phyloP scores from a whole-genome alignment of 2,888 invertebrate genomes.

The Metellina segmentata region DNA sequence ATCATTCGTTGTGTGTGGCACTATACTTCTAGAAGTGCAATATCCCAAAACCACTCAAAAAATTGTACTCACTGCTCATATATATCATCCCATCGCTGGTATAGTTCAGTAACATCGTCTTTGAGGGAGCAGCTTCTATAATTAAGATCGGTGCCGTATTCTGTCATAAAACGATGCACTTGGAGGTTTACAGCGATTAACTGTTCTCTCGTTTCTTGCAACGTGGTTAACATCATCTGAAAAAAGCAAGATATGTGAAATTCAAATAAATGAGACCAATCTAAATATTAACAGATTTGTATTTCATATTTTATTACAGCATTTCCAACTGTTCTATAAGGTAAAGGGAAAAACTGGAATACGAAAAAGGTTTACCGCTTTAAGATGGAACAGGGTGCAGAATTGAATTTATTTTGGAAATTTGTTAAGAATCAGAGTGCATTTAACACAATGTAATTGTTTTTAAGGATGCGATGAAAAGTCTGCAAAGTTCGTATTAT shows the following conservation, averaged over 20 bases:
- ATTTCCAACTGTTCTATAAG: too few species aligned
- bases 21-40: neutral
- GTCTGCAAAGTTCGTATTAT: too few species aligned
- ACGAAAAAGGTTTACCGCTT: too few species aligned
- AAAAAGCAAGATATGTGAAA: neutral
- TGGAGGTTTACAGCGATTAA: conserved; percentile 85
- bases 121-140: conserved; percentile 82
- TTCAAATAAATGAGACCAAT: too few species aligned
- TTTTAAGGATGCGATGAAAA: too few species aligned
- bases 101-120: conserved; percentile 85
- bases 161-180: conserved; percentile 83
- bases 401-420: too few species aligned
- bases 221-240: conserved; percentile 83
- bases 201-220: conserved; percentile 83
- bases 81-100: conserved; percentile 87
- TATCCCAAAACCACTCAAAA: neutral
- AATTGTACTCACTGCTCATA: conserved; percentile 85
- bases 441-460: too few species aligned
- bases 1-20: too few species aligned
- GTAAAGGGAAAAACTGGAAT: too few species aligned
- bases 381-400: too few species aligned
- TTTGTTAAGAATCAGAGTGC: too few species aligned
- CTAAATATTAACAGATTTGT: neutral
- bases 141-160: conserved; percentile 83
- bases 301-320: neutral